phyloP scores from a whole-genome alignment of 1,140 invertebrate species.

The Drosophila yakuba region DNA sequence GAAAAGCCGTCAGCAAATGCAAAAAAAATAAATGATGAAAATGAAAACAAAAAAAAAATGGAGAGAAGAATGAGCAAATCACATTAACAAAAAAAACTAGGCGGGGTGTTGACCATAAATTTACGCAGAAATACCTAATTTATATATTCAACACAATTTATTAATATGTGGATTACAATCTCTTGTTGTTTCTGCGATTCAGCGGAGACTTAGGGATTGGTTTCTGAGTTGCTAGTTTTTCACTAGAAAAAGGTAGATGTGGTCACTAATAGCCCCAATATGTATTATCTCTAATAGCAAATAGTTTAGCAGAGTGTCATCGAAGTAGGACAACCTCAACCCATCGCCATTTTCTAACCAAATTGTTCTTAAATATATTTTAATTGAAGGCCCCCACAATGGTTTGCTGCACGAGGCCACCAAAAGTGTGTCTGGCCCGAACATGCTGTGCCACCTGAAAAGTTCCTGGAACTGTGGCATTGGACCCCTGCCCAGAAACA shows the following conservation, averaged over 20 bases:
- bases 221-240: neutral
- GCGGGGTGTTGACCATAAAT: constrained; percentile 69
- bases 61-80: constrained; percentile 29
- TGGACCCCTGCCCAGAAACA: constrained; percentile 57
- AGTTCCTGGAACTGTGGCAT: constrained; percentile 70
- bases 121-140: constrained; percentile 27
- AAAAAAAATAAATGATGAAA: constrained; percentile 6
- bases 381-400: constrained; percentile 72
- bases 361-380: constrained; percentile 75
- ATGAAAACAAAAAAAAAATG: constrained; percentile 13
- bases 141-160: constrained; percentile 26
- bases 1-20: constrained; percentile 63
- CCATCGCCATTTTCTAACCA: constrained; percentile 13
- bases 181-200: neutral
- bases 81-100: constrained; percentile 36
- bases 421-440: constrained; percentile 76
- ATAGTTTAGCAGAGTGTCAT: too few species aligned
- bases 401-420: constrained; percentile 56
- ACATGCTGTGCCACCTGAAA: constrained; percentile 82
- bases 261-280: too few species aligned
- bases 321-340: neutral
- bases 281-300: too few species aligned
- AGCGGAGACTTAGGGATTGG: neutral
- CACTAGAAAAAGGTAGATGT: neutral
- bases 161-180: constrained; percentile 30